These are phyloP conservation scores for Erpobdella octoculata DNA, from an alignment of 2,888 invertebrate genomes.

Conservation along the genomic window DNA sequence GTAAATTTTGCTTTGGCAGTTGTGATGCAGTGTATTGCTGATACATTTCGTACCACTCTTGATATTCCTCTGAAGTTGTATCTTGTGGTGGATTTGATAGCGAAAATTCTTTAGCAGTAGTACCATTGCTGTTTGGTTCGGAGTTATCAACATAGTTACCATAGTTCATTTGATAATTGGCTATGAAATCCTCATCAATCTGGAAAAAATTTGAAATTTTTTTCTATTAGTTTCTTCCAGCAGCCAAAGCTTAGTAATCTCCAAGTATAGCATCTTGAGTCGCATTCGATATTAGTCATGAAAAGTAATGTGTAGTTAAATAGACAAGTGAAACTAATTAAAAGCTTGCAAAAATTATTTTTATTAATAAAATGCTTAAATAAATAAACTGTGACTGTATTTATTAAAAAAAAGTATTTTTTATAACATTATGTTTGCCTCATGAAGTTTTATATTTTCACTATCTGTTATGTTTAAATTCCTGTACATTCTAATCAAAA, in stretches of 20 bases:
- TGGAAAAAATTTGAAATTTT: not conserved
- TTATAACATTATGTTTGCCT: too few species aligned
- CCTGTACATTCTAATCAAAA: too few species aligned
- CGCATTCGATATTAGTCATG: too few species aligned
- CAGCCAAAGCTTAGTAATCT: not conserved
- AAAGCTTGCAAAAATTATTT: too few species aligned
- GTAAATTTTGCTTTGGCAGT: too few species aligned
- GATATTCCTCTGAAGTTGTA: constrained; percentile 13
- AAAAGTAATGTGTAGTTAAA: too few species aligned
- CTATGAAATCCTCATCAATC: constrained; percentile 22
- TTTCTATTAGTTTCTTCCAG: not conserved
- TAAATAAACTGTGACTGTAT: too few species aligned
- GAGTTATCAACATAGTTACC: not conserved
- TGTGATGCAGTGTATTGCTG: not conserved
- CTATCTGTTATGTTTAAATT: too few species aligned
- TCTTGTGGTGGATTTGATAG: constrained; percentile 3
- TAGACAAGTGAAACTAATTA: too few species aligned
- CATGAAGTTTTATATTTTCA: too few species aligned
- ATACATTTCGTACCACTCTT: constrained; percentile 17
- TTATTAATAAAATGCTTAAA: too few species aligned
- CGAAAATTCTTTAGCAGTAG: not conserved
- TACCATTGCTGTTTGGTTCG: not conserved
- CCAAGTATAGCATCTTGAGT: not conserved
- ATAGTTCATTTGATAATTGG: constrained; percentile 25
- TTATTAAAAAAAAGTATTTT: too few species aligned